Base-by-base conservation (phyloP, 2,888 invertebrate species). In the Aspidiotus destructor region DNA sequence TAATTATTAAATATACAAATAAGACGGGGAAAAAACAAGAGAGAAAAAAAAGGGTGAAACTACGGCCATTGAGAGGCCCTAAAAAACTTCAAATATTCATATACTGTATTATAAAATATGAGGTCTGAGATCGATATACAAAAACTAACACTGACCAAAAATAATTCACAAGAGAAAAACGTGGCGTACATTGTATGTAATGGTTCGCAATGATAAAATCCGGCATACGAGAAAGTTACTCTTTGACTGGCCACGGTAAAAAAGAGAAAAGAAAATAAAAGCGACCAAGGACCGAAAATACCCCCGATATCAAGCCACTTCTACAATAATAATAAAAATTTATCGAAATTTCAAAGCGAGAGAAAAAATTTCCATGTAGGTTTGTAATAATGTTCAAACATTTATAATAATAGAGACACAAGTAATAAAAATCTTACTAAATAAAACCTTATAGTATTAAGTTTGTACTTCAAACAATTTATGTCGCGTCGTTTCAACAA, bases 51-150 rank as follows among this genome's bases (percentile, higher is more conserved):
- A 42, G 41, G 42, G 15, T 41, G 28, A 41, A n/a, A 8, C 13
- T 42, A 61, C 16, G 11, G 61, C 61, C 61, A 13, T 11, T 28
- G 28, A 41, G 13, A 17, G 58, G 42, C 42, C n/a, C 41, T 40
- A 13, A 41, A 41, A 13, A 64, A 28, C 28, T 28, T 28, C 28
- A 28, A 28, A 28, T 28, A 28, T 28, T 41, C 17, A 58, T 58
- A 65, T 65, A 65, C 65, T 65, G 65, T 57, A 28, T 65, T 65
- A 65, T 44, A 65, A 16, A 58, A 64, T 41, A 64, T 62, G 58
- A 41, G 57, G 55, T 65, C 65, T 65, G 65, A 65, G 65, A 65
- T 65, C 65, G 65, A 55, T 55, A 64, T 64, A 44, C 57, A 64
- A 53, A 64, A 63, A 53, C 41, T 52, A 53, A 58, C 55, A 65